Evolutionary conservation across 2,888 invertebrate species (phyloP), one percentile per base, ranked within the genome.

Genomic region (Flexamia atlantica): DNA sequence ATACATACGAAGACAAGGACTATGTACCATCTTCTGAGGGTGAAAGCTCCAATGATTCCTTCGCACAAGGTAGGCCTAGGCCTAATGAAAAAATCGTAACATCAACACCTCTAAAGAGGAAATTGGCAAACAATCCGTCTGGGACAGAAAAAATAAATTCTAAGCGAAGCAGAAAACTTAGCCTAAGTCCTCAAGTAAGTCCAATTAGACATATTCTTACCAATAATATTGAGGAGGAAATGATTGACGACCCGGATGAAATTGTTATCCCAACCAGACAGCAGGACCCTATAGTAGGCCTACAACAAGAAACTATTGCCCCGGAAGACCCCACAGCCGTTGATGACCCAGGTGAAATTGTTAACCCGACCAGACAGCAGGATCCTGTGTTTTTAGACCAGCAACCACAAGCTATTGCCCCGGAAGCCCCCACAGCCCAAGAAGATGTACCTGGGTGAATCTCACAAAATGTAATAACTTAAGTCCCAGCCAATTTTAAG

Each of bases 1-100:
- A 64, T 17, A 28, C 64, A 12, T 5, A 28, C 17, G 64, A 14
- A 9, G 64, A 64, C 28, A 28, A 14, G 64, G 28, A 64, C 30
- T 64, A 30, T 28, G 20, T 28, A 28, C 64, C 64, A 25, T 64
- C 64, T 28, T 30, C 28, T 28, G 64, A 64, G 64, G 64, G 17
- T 30, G 64, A 64, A 28, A 30, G 14, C 14, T 9, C 28, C 1
- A 30, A 64, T 17, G 28, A 28, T 28, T 28, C 28, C 12, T 14
- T n/a, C 14, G 12, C 14, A 25, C 14, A 30, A 17, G n/a, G n/a
- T n/a, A n/a, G n/a, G n/a, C n/a, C n/a, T 64, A 23, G 57, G 20
- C 23, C 20, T 57, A 30, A 25, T 10, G 3, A 28, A 14, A 30
- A 64, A 14, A n/a, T 64, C 30, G 28, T 64, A 17, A 5, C 64